phyloP scores from a whole-genome alignment of 2,888 invertebrate genomes.

The Papilio elwesi region DNA sequence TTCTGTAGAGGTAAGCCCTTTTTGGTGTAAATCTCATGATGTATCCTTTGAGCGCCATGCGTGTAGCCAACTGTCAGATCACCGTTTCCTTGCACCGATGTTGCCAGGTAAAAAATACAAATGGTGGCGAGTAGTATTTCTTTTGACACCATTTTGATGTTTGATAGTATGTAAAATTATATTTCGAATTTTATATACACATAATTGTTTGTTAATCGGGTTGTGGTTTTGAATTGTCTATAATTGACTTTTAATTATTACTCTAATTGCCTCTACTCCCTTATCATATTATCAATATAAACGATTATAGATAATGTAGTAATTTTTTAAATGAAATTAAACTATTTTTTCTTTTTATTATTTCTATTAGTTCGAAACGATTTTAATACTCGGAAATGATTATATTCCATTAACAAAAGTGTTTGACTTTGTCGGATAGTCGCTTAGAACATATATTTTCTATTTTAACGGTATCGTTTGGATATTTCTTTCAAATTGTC shows the following conservation, averaged over 20 bases:
- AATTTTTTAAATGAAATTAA: no score
- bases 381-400: no score
- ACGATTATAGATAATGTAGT: no score
- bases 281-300: no score
- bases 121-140: slow-evolving; percentile 16
- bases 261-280: not conserved
- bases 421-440: no score
- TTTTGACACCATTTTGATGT: slow-evolving; percentile 34
- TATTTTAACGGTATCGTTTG: no score
- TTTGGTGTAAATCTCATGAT: slow-evolving; percentile 42
- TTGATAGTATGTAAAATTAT: not conserved
- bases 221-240: slow-evolving; percentile 11
- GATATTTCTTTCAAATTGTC: no score
- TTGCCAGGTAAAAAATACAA: slow-evolving; percentile 36
- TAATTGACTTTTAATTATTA: not conserved
- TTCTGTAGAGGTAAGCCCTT: slow-evolving; percentile 39
- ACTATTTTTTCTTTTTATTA: no score
- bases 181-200: not conserved
- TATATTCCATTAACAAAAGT: no score
- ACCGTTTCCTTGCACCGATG: slow-evolving; percentile 40
- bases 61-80: slow-evolving; percentile 42
- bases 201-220: slow-evolving; percentile 13
- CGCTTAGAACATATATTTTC: no score
- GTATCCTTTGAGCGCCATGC: slow-evolving; percentile 38
- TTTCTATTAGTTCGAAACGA: no score